Conservation (phyloP, 2,797 vertebrate genomes). For the Enteromius thamalakanensis region DNA sequence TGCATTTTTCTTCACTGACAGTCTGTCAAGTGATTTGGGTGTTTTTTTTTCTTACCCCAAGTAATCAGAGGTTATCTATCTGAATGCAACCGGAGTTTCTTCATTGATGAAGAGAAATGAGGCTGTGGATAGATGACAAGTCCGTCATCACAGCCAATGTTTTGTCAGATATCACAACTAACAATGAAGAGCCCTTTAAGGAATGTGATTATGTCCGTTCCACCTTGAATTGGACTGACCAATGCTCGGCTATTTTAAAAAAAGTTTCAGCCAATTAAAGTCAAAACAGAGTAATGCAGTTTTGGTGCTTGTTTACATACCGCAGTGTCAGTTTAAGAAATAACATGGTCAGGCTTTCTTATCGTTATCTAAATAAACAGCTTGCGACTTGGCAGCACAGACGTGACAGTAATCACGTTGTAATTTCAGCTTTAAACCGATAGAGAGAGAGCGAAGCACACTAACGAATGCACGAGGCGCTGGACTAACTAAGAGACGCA, state of each 20-base stretch:
- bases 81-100: neutral
- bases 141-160: neutral
- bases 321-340: neutral
- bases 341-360: neutral
- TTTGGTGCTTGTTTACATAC: neutral
- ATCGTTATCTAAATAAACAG: conserved; percentile 21
- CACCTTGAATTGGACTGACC: neutral
- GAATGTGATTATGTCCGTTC: neutral
- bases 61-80: neutral
- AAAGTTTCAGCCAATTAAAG: too few relatives aligned
- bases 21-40: neutral
- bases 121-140: neutral
- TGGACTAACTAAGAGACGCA: neutral
- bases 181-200: neutral
- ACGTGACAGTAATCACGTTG: neutral
- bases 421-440: neutral
- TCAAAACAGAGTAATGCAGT: neutral
- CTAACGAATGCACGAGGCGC: neutral
- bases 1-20: neutral
- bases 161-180: neutral
- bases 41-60: neutral
- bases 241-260: neutral
- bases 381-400: neutral
- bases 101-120: neutral
- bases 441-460: conserved; percentile 5